Evolutionary conservation across 2,888 invertebrate species (phyloP).

Genomic region (Eupithecia insigniata): DNA sequence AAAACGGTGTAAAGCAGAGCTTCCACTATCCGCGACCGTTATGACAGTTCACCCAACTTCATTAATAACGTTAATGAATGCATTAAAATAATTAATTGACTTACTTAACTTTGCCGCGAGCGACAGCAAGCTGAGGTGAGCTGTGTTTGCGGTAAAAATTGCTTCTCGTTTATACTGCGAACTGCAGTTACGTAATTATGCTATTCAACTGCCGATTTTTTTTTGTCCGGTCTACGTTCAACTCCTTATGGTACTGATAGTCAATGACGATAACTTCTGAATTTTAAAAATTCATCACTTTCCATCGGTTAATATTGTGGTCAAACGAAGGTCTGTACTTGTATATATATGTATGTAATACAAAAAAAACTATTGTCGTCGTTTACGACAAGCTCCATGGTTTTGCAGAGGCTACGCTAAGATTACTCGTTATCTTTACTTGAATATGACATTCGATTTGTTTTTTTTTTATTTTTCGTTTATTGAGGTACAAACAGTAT

Average conservation of each 20-base stretch:
- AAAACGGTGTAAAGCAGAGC: not conserved
- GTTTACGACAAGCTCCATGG: not conserved
- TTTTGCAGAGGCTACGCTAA: not conserved
- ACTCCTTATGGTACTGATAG: not conserved
- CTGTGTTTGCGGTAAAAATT: conserved; percentile 35
- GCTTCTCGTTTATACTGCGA: conserved; percentile 13
- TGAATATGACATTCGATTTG: too few species aligned
- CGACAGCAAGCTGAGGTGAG: conserved; percentile 51
- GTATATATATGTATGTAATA: too few species aligned
- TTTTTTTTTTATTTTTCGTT: too few species aligned
- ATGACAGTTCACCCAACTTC: conserved; percentile 23
- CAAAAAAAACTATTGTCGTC: too few species aligned
- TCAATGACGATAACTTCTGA: not conserved
- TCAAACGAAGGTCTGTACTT: too few species aligned
- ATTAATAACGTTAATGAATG: conserved; percentile 75
- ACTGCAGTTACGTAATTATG: conserved; percentile 1
- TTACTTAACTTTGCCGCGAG: conserved; percentile 68
- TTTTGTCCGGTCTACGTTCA: not conserved
- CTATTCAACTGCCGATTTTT: not conserved
- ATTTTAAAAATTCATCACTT: not conserved
- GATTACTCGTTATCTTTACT: not conserved
- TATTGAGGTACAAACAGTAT: too few species aligned
- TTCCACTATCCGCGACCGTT: conserved; percentile 12
- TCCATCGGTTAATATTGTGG: too few species aligned
- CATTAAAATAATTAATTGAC: conserved; percentile 78